Percentiles rank a stretch among this genome's conserved stretches.
Conservation (phyloP, 92 coral and sea anemone genomes). For the Porites rus region DNA sequence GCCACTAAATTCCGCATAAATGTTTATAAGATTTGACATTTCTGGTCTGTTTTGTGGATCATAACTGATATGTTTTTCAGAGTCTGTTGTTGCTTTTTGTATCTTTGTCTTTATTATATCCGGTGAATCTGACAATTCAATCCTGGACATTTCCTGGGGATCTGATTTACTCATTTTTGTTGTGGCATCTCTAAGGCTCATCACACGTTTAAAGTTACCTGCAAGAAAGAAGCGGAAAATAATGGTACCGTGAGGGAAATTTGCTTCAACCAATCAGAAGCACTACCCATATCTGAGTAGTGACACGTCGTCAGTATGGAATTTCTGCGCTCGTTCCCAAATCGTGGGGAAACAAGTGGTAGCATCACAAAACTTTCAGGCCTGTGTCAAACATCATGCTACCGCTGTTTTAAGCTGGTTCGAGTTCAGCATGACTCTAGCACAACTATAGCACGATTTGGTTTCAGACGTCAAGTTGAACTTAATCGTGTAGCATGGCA, state of each 20-base stretch:
- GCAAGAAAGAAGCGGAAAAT: background rate
- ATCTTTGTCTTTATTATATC: conserved; percentile 71
- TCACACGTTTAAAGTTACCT: conserved; percentile 75
- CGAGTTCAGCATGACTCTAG: too few species aligned
- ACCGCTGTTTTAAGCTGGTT: too few species aligned
- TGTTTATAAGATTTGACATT: conserved; percentile 77
- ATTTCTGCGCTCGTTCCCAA: too few species aligned
- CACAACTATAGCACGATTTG: too few species aligned
- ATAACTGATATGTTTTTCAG: conserved; percentile 74
- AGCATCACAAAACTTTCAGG: background rate
- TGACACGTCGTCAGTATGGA: too few species aligned
- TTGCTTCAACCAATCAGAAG: too few species aligned
- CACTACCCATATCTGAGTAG: too few species aligned
- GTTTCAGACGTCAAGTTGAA: too few species aligned
- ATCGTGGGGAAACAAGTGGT: too few species aligned
- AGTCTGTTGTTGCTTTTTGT: conserved; percentile 81
- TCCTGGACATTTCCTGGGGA: conserved; percentile 63
- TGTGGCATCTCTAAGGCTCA: conserved; percentile 83
- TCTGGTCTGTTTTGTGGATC: conserved; percentile 76
- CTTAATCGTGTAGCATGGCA: too few species aligned
- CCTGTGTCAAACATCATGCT: too few species aligned
- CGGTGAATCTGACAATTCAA: conserved; percentile 75
- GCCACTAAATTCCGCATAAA: conserved; percentile 72
- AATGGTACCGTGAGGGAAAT: background rate
- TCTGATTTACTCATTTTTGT: conserved; percentile 92